Conservation (phyloP, 2,888 invertebrate genomes). For the Actias luna region DNA sequence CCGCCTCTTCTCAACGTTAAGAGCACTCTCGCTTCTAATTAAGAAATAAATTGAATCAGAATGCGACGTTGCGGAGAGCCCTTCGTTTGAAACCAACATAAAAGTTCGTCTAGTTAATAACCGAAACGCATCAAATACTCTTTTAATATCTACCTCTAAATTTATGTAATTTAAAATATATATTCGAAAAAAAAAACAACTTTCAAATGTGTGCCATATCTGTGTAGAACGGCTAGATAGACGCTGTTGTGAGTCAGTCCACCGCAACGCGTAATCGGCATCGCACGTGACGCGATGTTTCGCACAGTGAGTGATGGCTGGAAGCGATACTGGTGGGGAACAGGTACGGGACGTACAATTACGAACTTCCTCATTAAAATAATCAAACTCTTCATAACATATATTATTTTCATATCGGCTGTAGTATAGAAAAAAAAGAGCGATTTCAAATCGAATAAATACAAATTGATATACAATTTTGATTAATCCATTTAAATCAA, state of each 20-base stretch:
- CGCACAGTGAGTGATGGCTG: slow-evolving; percentile 72
- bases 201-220: background rate
- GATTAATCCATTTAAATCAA: background rate
- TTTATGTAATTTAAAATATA: background rate
- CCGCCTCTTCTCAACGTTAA: slow-evolving; percentile 69
- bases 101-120: slow-evolving; percentile 24
- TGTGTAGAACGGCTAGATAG: slow-evolving; percentile 24
- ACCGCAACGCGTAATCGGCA: slow-evolving; percentile 64
- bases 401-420: background rate
- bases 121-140: background rate
- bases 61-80: slow-evolving; percentile 56
- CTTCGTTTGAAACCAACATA: slow-evolving; percentile 53
- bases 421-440: background rate
- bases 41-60: slow-evolving; percentile 76
- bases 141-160: background rate
- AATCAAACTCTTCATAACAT: slow-evolving; percentile 40
- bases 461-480: background rate
- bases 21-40: slow-evolving; percentile 78
- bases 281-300: slow-evolving; percentile 70
- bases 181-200: background rate
- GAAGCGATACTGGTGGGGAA: slow-evolving; percentile 79
- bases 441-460: background rate
- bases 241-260: slow-evolving; percentile 51
- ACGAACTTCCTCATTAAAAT: slow-evolving; percentile 61
- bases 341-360: slow-evolving; percentile 74